phyloP scores from a whole-genome alignment of 2,113 vertebrate species.

The Sceloporus tristichus region DNA sequence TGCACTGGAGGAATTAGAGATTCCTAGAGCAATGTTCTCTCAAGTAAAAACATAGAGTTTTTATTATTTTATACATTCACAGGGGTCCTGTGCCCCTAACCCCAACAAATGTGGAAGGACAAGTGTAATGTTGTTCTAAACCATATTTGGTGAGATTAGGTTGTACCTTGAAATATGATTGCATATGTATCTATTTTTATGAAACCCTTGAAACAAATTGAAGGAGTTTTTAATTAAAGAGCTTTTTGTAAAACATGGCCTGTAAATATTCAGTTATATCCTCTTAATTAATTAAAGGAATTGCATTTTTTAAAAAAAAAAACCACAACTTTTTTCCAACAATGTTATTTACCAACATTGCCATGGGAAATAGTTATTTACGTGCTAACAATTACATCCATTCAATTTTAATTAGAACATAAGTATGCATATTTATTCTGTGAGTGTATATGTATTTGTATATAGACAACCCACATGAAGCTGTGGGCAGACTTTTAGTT shows the following conservation, averaged over 20 bases:
- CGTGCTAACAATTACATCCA: background rate
- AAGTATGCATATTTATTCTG: background rate
- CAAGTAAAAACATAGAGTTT: too few relatives aligned
- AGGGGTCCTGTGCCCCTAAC: too few relatives aligned
- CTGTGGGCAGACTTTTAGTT: background rate
- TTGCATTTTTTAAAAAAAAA: constrained; percentile 12
- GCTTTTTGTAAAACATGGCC: constrained; percentile 34
- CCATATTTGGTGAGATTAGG: constrained; percentile 39
- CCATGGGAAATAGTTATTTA: background rate
- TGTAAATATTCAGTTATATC: background rate
- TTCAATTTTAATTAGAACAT: too few relatives aligned
- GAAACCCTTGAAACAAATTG: constrained; percentile 40
- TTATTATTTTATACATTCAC: too few relatives aligned
- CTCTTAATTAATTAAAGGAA: constrained; percentile 26
- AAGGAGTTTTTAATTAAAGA: constrained; percentile 36
- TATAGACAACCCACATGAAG: background rate
- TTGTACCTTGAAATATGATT: constrained; percentile 33
- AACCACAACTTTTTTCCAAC: constrained; percentile 21
- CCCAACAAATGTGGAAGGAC: too few relatives aligned
- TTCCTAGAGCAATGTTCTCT: too few relatives aligned
- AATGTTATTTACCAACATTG: background rate
- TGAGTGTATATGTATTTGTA: background rate
- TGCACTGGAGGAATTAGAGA: too few relatives aligned
- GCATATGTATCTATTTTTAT: background rate
- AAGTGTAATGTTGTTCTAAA: background rate